Evolutionary conservation across 2,113 vertebrate species (phyloP).

Genomic region (Delphinapterus leucas): DNA sequence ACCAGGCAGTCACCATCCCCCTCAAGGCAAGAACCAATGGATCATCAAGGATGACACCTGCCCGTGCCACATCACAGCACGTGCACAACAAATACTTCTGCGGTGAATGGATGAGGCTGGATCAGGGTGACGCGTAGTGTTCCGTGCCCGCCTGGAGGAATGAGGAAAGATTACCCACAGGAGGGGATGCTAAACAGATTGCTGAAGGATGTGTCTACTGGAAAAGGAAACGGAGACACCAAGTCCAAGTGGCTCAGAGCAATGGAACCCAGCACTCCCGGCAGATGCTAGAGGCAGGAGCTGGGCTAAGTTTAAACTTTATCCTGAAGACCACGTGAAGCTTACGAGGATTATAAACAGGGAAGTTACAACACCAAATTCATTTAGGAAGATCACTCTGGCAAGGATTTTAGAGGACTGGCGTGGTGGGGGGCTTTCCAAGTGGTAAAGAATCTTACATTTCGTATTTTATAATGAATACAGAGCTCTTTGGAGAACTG

Average conservation of each 20-base stretch:
- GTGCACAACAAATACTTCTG: conserved; percentile 16
- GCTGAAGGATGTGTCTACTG: neutral
- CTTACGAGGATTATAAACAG: neutral
- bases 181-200: neutral
- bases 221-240: neutral
- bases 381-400: neutral
- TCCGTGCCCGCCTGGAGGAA: neutral
- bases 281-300: neutral
- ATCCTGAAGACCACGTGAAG: neutral
- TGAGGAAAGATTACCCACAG: neutral
- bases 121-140: neutral
- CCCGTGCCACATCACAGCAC: neutral
- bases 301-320: neutral
- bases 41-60: neutral
- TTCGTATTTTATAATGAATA: neutral
- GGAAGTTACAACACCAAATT: neutral
- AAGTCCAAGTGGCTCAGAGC: neutral
- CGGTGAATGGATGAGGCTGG: neutral
- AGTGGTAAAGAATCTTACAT: neutral
- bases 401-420: neutral
- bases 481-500: neutral
- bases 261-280: neutral
- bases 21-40: neutral
- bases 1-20: neutral
- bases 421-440: neutral